Evolutionary conservation across 1,140 invertebrate species (phyloP).

Genomic region (Eumaeus atala): DNA sequence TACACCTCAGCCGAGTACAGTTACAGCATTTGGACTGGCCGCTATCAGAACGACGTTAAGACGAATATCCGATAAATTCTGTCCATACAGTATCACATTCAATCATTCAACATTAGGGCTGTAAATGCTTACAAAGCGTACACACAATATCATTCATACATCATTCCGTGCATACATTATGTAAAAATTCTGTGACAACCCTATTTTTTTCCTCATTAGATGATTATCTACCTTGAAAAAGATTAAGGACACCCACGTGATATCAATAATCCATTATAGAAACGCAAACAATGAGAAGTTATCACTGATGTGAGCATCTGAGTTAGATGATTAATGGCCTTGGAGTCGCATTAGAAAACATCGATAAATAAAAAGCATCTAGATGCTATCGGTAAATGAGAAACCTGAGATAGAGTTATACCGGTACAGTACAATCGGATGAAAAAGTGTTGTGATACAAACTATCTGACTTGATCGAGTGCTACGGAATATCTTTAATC

Average conservation of each 20-base stretch:
- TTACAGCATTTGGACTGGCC: slow-evolving; percentile 52
- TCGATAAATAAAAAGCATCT: slow-evolving; percentile 70
- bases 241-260: slow-evolving; percentile 69
- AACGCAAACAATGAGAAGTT: slow-evolving; percentile 66
- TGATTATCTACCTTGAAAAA: slow-evolving; percentile 46
- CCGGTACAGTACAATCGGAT: slow-evolving; percentile 30
- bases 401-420: slow-evolving; percentile 43
- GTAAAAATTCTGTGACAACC: not conserved
- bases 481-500: not conserved
- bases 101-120: slow-evolving; percentile 44
- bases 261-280: slow-evolving; percentile 73
- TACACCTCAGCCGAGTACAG: slow-evolving; percentile 44
- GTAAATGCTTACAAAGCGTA: not conserved
- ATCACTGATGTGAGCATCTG: slow-evolving; percentile 46
- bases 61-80: slow-evolving; percentile 53
- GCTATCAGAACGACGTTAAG: slow-evolving; percentile 54
- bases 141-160: not conserved
- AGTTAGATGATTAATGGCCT: slow-evolving; percentile 53
- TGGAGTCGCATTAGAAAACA: slow-evolving; percentile 56
- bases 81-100: slow-evolving; percentile 56
- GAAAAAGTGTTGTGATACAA: slow-evolving; percentile 24
- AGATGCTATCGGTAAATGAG: slow-evolving; percentile 42
- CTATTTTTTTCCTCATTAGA: slow-evolving; percentile 35
- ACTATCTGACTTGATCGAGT: not conserved
- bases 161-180: not conserved